Evolutionary conservation across 2,113 vertebrate genomes (phyloP).

Genomic region (Perccottus glenii): DNA sequence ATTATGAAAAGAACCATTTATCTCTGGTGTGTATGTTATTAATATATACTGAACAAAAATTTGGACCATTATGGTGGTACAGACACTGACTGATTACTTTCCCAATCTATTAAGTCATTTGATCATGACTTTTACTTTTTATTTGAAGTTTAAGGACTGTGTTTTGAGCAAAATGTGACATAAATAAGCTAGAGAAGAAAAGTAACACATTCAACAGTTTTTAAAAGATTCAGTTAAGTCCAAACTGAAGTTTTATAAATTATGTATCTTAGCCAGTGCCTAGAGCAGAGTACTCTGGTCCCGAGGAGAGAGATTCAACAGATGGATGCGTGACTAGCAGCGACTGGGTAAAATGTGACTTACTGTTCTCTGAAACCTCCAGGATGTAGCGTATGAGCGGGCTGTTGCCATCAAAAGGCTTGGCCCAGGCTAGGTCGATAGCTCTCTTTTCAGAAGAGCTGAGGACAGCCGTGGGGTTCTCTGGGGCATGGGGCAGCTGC

Average conservation of each 20-base stretch:
- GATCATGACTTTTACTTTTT: neutral
- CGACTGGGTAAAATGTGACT: slow-evolving; percentile 56
- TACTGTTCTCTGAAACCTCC: slow-evolving; percentile 98
- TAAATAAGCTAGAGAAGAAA: neutral
- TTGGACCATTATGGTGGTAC: no score
- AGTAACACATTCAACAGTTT: slow-evolving; percentile 10
- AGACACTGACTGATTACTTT: no score
- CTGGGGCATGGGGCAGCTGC: slow-evolving; percentile 91
- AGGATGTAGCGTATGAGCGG: slow-evolving; percentile 90
- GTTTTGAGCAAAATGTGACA: no score
- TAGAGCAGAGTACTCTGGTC: slow-evolving; percentile 1
- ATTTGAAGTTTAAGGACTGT: neutral
- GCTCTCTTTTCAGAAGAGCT: slow-evolving; percentile 86
- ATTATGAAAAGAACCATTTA: no score
- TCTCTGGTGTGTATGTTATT: no score
- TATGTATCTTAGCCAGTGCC: slow-evolving; percentile 2
- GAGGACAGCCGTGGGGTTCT: slow-evolving; percentile 84
- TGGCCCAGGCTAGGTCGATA: slow-evolving; percentile 94
- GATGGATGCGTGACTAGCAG: neutral
- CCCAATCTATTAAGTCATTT: no score
- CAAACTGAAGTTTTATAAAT: slow-evolving; percentile 10
- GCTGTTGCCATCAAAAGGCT: slow-evolving; percentile 96
- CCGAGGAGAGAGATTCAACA: neutral
- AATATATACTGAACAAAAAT: no score
- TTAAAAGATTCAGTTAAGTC: slow-evolving; percentile 4